These are phyloP conservation scores for Brachycybe producta DNA, from an alignment of 2,888 invertebrate genomes.

Conservation along the genomic window DNA sequence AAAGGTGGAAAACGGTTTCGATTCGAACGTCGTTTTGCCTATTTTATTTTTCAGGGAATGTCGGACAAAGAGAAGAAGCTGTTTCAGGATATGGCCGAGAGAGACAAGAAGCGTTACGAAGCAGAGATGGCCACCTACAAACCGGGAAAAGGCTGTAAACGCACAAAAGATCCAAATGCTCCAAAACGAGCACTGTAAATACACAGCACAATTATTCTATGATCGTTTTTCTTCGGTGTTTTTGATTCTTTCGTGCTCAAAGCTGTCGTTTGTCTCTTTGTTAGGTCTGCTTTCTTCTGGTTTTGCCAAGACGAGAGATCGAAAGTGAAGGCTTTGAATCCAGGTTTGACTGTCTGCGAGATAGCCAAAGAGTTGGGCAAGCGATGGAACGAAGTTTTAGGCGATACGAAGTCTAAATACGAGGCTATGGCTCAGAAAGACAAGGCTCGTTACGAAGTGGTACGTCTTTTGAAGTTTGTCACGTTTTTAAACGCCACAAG, in stretches of 20 bases:
- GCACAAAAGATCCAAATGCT: constrained; percentile 94
- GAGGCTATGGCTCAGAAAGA: constrained; percentile 88
- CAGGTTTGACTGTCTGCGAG: constrained; percentile 89
- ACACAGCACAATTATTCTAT: constrained; percentile 41
- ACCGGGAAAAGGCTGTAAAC: constrained; percentile 80
- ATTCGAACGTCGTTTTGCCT: neutral
- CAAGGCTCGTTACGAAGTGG: constrained; percentile 89
- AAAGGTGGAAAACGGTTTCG: neutral
- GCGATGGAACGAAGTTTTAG: constrained; percentile 80
- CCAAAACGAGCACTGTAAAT: constrained; percentile 97
- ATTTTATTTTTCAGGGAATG: constrained; percentile 65
- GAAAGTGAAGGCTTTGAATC: constrained; percentile 81
- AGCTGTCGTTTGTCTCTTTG: no score
- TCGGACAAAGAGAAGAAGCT: constrained; percentile 94
- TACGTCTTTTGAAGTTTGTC: constrained; percentile 44
- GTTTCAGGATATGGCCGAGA: constrained; percentile 98
- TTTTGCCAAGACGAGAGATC: constrained; percentile 96
- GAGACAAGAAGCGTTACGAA: constrained; percentile 92
- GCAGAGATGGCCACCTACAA: constrained; percentile 90
- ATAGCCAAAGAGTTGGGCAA: constrained; percentile 92
- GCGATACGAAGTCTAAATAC: constrained; percentile 73
- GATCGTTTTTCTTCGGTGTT: neutral
- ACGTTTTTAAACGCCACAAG: no score
- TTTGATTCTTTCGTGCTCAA: no score
- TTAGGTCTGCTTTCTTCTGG: constrained; percentile 91